These are phyloP conservation scores for Gavialis gangeticus DNA, from an alignment of 2,113 vertebrate species.

Conservation along the genomic window DNA sequence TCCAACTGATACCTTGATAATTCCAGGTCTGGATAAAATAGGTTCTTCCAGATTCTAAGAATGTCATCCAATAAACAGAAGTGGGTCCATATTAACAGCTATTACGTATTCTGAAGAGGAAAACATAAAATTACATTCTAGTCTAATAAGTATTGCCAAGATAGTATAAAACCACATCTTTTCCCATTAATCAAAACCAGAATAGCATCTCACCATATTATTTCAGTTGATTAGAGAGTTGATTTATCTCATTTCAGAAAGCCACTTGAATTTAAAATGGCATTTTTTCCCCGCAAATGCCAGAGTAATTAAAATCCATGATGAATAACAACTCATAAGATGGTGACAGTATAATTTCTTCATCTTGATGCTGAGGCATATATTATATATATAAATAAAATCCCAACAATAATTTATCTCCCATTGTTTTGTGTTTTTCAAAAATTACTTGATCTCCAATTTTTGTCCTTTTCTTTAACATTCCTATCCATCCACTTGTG, in stretches of 20 bases:
- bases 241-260: not conserved
- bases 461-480: not conserved
- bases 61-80: too few relatives aligned
- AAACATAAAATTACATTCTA: not conserved
- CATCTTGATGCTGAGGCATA: fast-evolving
- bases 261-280: not conserved
- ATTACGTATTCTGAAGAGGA: not conserved
- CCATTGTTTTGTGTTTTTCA: not conserved
- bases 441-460: not conserved
- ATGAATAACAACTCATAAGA: not conserved
- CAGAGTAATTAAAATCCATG: not conserved
- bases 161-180: not conserved
- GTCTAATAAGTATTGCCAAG: not conserved
- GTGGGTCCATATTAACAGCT: not conserved
- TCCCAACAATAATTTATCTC: not conserved
- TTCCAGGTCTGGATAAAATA: too few relatives aligned
- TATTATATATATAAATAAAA: not conserved
- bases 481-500: not conserved
- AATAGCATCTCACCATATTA: not conserved
- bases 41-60: too few relatives aligned
- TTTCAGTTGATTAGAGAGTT: not conserved
- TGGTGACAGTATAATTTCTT: not conserved
- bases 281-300: not conserved
- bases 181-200: not conserved
- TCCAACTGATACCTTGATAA: too few relatives aligned